These are phyloP conservation scores for Melanotus villosus DNA, from an alignment of 2,888 invertebrate genomes.

Conservation along the genomic window DNA sequence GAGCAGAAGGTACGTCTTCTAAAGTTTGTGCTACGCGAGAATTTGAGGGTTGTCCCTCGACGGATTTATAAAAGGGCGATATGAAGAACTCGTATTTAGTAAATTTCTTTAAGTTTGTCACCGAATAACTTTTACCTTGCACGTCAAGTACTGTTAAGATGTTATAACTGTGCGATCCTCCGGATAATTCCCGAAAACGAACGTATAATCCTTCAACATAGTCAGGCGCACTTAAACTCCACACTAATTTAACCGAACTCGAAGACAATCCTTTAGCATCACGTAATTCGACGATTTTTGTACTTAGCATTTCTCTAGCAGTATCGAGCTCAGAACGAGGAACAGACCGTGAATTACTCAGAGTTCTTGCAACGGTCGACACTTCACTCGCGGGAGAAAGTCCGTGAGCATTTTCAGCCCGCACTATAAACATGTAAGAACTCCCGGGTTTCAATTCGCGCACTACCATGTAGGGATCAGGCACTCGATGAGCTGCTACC, in stretches of 20 bases:
- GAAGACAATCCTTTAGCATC: constrained; percentile 72
- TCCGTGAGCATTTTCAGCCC: constrained; percentile 89
- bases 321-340: constrained; percentile 84
- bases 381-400: constrained; percentile 85
- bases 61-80: constrained; percentile 88
- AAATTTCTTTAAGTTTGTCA: constrained; percentile 86
- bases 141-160: constrained; percentile 76
- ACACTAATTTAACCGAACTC: constrained; percentile 71
- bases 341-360: constrained; percentile 77
- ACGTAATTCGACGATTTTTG: constrained; percentile 82
- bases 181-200: constrained; percentile 76
- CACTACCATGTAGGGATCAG: constrained; percentile 80
- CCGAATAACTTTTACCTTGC: constrained; percentile 79
- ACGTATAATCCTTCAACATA: constrained; percentile 78
- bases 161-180: constrained; percentile 75
- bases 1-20: constrained; percentile 88
- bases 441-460: constrained; percentile 83
- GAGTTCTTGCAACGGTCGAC: constrained; percentile 81
- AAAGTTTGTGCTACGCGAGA: constrained; percentile 87
- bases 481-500: constrained; percentile 78
- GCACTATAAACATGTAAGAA: constrained; percentile 87
- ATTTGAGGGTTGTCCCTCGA: constrained; percentile 95
- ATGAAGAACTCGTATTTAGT: constrained; percentile 94
- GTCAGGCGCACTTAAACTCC: constrained; percentile 66
- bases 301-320: constrained; percentile 82